Base-by-base conservation (phyloP, 2,797 vertebrate species). In the Gymnocypris eckloni region DNA sequence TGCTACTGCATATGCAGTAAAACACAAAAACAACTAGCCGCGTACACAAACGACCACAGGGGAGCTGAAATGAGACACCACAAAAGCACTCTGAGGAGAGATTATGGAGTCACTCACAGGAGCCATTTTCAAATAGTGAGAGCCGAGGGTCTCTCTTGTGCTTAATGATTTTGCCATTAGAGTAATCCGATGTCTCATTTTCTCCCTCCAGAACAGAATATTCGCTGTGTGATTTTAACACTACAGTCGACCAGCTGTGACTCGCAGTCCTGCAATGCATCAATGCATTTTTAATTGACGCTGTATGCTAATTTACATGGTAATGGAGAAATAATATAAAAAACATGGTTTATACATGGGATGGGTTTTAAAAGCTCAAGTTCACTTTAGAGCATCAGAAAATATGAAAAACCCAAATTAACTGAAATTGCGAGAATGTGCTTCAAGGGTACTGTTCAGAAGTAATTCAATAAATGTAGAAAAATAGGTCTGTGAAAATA, bases 131-230 rank as follows among this genome's bases (percentile, higher is more conserved):
- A 82, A 73, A 84, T 84, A 71, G 79, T 84, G 82, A 86, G 50
- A 83, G 84, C 84, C 28, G 54, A 81, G 72, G 79, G 48, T 73
- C 76, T 37, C 66, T 59, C 64, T 78, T 54, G 72, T 82, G 78
- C 78, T 66, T 88, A 89, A 88, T 87, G 87, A 86, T 88, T 86
- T 90, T 88, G 77, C 81, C 78, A 90, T 90, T 88, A 88, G 81
- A 41, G 87, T 87, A 79, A 82, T 87, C 73, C 79, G 67, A 37
- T 7, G n/a, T 88, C 84, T 84, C 73, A 75, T 89, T 84, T 85
- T 83, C 81, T 71, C 71, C 72, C 69, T 52, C 12, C 45, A 86
- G 64, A 84, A 83, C 45, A 69, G 43, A 45, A 25, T 66, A 76
- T 75, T 76, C 20, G 8, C 70, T 18, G 1, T 75, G 54, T 76